These are phyloP conservation scores for Erpetoichthys calabaricus DNA, from an alignment of 2,797 vertebrate species.

Conservation along the genomic window DNA sequence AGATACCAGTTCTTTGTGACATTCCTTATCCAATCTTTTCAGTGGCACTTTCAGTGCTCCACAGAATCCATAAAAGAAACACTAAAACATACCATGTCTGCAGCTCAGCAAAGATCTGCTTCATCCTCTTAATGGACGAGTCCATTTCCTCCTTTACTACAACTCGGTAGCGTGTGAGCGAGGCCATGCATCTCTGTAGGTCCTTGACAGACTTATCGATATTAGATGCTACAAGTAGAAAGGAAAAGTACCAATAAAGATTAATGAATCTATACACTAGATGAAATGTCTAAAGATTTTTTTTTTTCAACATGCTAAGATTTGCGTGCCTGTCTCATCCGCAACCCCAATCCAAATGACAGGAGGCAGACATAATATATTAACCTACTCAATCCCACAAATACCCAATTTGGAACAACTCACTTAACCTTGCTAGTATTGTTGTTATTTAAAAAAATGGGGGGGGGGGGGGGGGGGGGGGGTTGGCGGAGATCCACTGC, in stretches of 20 bases:
- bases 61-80: neutral
- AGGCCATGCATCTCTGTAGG: conserved; percentile 83
- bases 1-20: too few species aligned
- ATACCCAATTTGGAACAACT: too few species aligned
- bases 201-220: conserved; percentile 93
- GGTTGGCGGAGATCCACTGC: too few species aligned
- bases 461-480: too few species aligned
- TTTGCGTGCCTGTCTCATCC: too few species aligned
- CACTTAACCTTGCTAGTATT: too few species aligned
- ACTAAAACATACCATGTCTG: conserved; percentile 65
- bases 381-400: neutral
- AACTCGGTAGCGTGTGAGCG: conserved; percentile 79
- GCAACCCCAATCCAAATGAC: too few species aligned
- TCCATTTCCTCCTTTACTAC: conserved; percentile 94
- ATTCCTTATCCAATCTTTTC: too few species aligned
- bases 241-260: neutral
- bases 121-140: conserved; percentile 84
- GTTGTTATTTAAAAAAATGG: too few species aligned
- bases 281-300: too few species aligned
- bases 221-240: conserved; percentile 55
- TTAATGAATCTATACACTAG: neutral
- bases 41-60: neutral
- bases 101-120: conserved; percentile 80
- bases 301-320: too few species aligned
- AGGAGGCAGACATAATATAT: too few species aligned